These are phyloP conservation scores for Lochmaea crataegi DNA, from an alignment of 2,888 invertebrate species.

Conservation along the genomic window DNA sequence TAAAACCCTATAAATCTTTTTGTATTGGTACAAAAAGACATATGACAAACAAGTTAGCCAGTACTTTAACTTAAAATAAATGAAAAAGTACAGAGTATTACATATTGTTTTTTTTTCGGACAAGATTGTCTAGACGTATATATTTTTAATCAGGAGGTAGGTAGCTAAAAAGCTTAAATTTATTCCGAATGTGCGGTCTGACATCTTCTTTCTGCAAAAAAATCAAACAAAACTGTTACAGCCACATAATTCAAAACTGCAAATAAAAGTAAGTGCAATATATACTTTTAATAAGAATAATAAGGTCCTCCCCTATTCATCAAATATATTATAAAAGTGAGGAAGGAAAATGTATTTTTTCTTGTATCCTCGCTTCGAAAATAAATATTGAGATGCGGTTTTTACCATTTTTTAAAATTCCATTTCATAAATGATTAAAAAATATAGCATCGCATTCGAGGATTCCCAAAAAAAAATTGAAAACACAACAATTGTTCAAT, in stretches of 20 bases:
- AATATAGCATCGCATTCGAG: no score
- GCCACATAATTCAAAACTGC: conserved; percentile 5
- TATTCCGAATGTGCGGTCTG: conserved; percentile 89
- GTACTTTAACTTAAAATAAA: conserved; percentile 54
- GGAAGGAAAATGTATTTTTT: no score
- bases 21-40: conserved; percentile 36
- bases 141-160: conserved; percentile 82
- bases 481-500: no score
- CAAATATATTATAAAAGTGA: no score
- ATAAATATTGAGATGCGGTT: no score
- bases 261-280: no score
- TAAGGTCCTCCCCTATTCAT: no score
- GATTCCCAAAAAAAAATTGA: no score
- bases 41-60: conserved; percentile 54
- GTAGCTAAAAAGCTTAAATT: conserved; percentile 90
- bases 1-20: conserved; percentile 11
- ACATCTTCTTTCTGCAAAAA: conserved; percentile 88
- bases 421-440: no score
- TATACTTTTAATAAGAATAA: no score
- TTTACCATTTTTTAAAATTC: no score
- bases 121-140: conserved; percentile 35
- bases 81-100: conserved; percentile 50
- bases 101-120: conserved; percentile 33
- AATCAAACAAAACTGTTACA: conserved; percentile 9
- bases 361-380: no score